Percentiles rank a stretch among this genome's conserved stretches.
These are phyloP conservation scores for Prolemur simus DNA, from an alignment of 2,113 vertebrate species.

Conservation along the genomic window DNA sequence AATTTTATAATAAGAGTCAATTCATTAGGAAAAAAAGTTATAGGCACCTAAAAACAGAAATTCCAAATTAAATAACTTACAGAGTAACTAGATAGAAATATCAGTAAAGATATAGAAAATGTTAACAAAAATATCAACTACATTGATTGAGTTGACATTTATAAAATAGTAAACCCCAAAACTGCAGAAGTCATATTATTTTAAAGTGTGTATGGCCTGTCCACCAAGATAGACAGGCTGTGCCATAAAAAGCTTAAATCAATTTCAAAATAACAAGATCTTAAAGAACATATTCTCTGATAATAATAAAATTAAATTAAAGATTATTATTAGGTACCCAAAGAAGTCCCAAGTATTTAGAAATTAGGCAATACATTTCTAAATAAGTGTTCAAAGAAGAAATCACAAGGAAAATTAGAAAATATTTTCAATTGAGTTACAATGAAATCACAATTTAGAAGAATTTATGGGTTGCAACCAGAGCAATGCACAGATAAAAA, in stretches of 20 bases:
- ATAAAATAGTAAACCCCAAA: neutral
- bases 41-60: neutral
- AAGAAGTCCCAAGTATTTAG: neutral
- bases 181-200: neutral
- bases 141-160: neutral
- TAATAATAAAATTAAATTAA: neutral
- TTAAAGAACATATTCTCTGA: neutral
- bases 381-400: neutral
- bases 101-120: neutral
- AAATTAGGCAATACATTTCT: neutral
- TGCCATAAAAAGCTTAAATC: neutral
- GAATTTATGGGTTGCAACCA: neutral
- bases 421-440: neutral
- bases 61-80: neutral
- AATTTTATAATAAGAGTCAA: neutral
- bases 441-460: neutral
- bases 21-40: neutral
- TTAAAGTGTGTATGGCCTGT: neutral
- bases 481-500: neutral
- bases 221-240: neutral
- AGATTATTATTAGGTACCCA: neutral
- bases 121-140: neutral
- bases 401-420: neutral
- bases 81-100: neutral
- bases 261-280: neutral